Evolutionary conservation across 2,113 vertebrate species (phyloP).

Genomic region (Gadus chalcogrammus): DNA sequence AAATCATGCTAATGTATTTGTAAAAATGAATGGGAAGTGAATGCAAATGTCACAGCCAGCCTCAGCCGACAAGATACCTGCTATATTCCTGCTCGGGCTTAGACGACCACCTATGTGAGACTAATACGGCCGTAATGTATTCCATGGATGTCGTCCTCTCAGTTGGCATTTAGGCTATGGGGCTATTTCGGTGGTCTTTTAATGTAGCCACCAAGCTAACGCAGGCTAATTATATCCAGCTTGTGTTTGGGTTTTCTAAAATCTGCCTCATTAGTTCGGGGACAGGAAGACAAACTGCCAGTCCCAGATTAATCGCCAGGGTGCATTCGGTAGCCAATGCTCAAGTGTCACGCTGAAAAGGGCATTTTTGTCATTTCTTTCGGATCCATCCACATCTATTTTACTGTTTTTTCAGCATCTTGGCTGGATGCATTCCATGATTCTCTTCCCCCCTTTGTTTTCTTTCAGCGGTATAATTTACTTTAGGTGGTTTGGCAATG

Average conservation of each 20-base stretch:
- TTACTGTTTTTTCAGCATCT: not conserved
- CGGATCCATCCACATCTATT: not conserved
- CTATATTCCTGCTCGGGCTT: too few relatives aligned
- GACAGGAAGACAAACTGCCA: slow-evolving; percentile 31
- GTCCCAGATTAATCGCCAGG: slow-evolving; percentile 15
- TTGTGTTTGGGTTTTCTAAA: slow-evolving; percentile 21
- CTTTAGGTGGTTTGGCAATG: too few relatives aligned
- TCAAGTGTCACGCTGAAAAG: slow-evolving; percentile 8
- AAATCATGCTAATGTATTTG: too few relatives aligned
- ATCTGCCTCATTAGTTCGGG: slow-evolving; percentile 20
- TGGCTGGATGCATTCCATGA: too few relatives aligned
- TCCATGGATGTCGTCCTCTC: too few relatives aligned
- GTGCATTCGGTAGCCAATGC: not conserved
- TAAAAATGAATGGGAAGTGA: too few relatives aligned
- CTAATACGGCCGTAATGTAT: too few relatives aligned
- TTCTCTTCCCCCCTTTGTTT: not conserved
- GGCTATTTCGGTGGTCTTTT: not conserved
- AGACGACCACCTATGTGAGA: too few relatives aligned
- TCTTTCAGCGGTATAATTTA: not conserved
- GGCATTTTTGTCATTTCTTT: not conserved
- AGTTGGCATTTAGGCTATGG: not conserved
- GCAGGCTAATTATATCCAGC: slow-evolving; percentile 9
- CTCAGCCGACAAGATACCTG: too few relatives aligned
- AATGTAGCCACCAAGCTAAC: not conserved
- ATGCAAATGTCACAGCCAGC: too few relatives aligned